Evolutionary conservation across 35 echinoderm and acorn worm genomes (phyloP).

Genomic region (Hemicentrotus pulcherrimus): DNA sequence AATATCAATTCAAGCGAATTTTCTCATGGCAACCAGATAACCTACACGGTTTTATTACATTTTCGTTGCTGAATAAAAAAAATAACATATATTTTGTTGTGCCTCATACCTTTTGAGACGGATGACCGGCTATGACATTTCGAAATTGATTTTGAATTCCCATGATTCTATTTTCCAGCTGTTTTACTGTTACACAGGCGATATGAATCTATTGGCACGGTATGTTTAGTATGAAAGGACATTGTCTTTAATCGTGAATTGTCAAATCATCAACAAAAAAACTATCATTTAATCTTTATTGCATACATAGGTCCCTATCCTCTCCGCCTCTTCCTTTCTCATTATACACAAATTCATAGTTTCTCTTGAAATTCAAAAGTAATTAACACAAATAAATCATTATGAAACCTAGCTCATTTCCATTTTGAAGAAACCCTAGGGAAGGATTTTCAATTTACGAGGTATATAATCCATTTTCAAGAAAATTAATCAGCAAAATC

Average conservation of each 20-base stretch:
- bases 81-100: neutral
- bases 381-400: neutral
- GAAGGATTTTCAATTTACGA: neutral
- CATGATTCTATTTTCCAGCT: neutral
- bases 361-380: neutral
- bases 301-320: neutral
- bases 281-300: neutral
- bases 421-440: neutral
- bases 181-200: neutral
- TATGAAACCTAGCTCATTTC: neutral
- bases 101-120: neutral
- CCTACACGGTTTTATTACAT: neutral
- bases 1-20: neutral
- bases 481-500: neutral
- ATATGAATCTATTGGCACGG: neutral
- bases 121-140: neutral
- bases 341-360: neutral
- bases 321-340: neutral
- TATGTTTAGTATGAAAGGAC: neutral
- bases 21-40: neutral
- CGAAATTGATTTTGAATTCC: neutral
- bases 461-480: neutral
- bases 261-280: neutral
- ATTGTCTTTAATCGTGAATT: neutral
- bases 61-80: neutral